Base-by-base conservation (phyloP, 2,888 invertebrate genomes). In the Branchinecta sandiegonensis region DNA sequence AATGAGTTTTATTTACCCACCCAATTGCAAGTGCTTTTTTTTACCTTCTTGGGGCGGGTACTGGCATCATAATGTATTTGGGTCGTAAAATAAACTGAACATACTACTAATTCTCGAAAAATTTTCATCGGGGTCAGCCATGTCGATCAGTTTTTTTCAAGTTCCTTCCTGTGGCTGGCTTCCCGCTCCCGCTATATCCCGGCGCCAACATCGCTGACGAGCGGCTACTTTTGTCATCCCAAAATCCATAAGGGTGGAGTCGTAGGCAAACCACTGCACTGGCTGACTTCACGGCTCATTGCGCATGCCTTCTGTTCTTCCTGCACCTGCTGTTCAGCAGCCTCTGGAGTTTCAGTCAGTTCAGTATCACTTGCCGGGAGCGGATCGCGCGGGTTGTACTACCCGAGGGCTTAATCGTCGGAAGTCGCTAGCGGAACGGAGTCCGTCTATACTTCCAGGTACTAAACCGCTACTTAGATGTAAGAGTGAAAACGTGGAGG, bases 171-270 rank as follows among this genome's bases (percentile, higher is more conserved):
- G 2, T 37, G 37, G 37, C 37, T 37, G 37, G 37, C 37, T 37
- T 37, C 37, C 37, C 37, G 37, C 37, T 37, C 37, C 37, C 37
- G 37, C 37, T 37, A 37, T 37, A 37, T 37, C 37, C 37, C 37
- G 37, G 37, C 37, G 37, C 37, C 37, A 37, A 37, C 37, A 2
- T 37, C 37, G 6, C 37, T 37, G 37, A 37, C 37, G 5, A 37
- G 6, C 37, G 37, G 37, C 37, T 37, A 37, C 37, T 37, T 37
- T 37, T 37, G 37, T 37, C 37, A 37, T 37, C 37, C 56, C 13
- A 56, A 56, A 56, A 56, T 56, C 56, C 17, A 56, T 56, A 56
- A 56, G 56, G 56, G 56, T 56, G 56, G 56, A 56, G 56, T 56
- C 56, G 17, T 14, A 14, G 17, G 8, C 14, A 14, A 56, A 17